phyloP scores from a whole-genome alignment of 2,113 vertebrate genomes.

The Centrocercus urophasianus region DNA sequence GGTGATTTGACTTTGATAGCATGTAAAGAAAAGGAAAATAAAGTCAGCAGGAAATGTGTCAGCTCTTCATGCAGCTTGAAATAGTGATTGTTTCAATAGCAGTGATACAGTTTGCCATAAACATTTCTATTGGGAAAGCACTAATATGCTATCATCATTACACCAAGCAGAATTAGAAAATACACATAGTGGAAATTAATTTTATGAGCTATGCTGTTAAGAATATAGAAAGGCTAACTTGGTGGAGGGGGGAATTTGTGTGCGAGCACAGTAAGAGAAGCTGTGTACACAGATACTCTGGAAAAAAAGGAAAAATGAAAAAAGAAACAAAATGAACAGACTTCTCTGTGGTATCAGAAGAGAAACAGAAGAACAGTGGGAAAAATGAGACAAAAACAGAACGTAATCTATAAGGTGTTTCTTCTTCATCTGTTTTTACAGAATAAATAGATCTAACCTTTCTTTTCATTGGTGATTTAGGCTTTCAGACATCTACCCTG shows the following conservation, averaged over 20 bases:
- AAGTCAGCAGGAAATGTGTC: constrained; percentile 52
- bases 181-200: constrained; percentile 18
- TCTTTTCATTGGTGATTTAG: neutral
- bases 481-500: neutral
- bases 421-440: neutral
- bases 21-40: constrained; percentile 51
- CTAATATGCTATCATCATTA: constrained; percentile 18
- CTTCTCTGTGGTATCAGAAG: neutral
- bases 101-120: constrained; percentile 40
- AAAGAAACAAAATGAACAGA: neutral
- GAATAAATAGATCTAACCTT: neutral
- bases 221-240: neutral
- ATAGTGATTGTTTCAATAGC: constrained; percentile 28
- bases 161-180: constrained; percentile 26
- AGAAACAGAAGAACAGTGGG: neutral
- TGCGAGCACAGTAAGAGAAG: neutral
- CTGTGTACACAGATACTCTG: neutral
- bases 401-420: neutral
- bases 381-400: neutral
- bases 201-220: neutral
- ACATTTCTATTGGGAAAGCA: constrained; percentile 25
- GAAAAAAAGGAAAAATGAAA: neutral
- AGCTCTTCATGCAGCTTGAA: constrained; percentile 31
- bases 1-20: constrained; percentile 36
- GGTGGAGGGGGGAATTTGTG: neutral